Conservation (phyloP, 53 echinoderm and acorn worm species). For the Holothuria leucospilota region DNA sequence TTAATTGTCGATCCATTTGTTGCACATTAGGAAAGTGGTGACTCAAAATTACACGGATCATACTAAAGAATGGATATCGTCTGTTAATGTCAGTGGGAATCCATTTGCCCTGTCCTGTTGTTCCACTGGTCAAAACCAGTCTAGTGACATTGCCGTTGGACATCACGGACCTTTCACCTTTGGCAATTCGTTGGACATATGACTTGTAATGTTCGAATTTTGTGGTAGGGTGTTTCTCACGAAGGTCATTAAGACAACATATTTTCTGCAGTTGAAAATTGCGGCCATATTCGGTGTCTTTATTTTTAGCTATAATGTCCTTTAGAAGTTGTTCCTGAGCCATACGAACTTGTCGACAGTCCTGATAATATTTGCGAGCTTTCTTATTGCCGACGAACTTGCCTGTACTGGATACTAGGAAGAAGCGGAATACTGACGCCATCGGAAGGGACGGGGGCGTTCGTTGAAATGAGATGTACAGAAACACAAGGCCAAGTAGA, state of each 20-base stretch:
- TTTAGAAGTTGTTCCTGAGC: conserved; percentile 67
- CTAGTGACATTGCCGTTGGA: not conserved
- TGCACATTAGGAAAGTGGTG: not conserved
- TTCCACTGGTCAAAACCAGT: conserved; percentile 71
- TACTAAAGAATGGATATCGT: too few species aligned
- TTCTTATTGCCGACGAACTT: too few species aligned
- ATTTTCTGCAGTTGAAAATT: conserved; percentile 60
- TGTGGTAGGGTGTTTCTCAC: conserved; percentile 68
- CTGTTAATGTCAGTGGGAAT: too few species aligned
- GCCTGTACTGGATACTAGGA: too few species aligned
- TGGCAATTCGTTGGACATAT: conserved; percentile 72
- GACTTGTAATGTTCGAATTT: conserved; percentile 65
- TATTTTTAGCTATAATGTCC: conserved; percentile 50
- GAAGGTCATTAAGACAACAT: conserved; percentile 61
- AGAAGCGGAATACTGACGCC: too few species aligned
- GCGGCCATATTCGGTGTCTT: conserved; percentile 68
- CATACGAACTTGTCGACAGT: not conserved
- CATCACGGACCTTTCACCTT: conserved; percentile 12
- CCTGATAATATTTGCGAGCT: too few species aligned
- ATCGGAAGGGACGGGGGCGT: too few species aligned
- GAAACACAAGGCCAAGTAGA: too few species aligned
- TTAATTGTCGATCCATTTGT: conserved; percentile 43
- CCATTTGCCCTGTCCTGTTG: conserved; percentile 68
- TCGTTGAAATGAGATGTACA: too few species aligned
- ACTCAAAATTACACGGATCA: too few species aligned